Evolutionary conservation across 2,888 invertebrate species (phyloP).

Genomic region (Parnassius orleans): DNA sequence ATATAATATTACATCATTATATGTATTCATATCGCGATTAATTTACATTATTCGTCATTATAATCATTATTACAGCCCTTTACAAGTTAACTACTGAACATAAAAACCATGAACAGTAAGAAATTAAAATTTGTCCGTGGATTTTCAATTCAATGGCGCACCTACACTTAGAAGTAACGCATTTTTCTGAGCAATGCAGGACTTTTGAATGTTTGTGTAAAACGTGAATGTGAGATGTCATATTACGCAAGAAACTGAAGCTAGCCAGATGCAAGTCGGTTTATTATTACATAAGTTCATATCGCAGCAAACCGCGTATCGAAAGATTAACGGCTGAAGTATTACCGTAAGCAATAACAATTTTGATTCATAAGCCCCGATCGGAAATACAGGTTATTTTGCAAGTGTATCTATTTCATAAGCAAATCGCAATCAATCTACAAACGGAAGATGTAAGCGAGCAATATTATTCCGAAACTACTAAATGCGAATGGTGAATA

Average conservation of each 20-base stretch:
- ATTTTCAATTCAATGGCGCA: background rate
- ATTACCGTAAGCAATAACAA: conserved; percentile 6
- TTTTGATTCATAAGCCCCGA: background rate
- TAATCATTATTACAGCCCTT: no score
- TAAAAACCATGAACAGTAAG: no score
- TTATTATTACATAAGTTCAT: conserved; percentile 15
- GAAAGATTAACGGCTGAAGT: conserved; percentile 13
- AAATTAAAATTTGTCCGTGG: background rate
- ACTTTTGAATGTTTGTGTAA: conserved; percentile 6
- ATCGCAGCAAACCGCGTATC: conserved; percentile 9
- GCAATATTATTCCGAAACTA: no score
- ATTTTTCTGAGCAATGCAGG: conserved; percentile 9
- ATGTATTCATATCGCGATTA: no score
- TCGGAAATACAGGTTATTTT: conserved; percentile 8
- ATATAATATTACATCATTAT: no score
- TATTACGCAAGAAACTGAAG: conserved; percentile 17
- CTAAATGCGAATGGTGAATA: no score
- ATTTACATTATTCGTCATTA: no score
- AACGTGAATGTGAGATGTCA: conserved; percentile 9
- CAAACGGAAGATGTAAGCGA: no score
- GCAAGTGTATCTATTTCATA: conserved; percentile 5
- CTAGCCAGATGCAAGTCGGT: conserved; percentile 7
- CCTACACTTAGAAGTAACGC: background rate
- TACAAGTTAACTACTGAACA: no score
- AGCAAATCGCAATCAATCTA: background rate